Base-by-base conservation (phyloP, 1,140 invertebrate genomes). In the Bemisia tabaci region DNA sequence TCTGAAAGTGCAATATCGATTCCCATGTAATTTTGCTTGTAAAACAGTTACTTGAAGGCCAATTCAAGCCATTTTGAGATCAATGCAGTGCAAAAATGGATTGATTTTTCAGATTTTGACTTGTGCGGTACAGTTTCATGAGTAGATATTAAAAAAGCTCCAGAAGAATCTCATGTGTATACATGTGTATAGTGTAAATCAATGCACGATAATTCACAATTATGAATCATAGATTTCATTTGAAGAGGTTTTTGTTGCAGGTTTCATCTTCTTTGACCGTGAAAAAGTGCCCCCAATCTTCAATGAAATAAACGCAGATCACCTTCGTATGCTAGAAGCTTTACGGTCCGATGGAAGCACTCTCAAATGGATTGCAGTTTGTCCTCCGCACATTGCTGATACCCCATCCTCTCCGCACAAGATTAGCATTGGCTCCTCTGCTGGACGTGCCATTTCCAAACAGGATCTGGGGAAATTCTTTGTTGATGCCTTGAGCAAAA, bases 321-420 rank as follows among this genome's bases (percentile, higher is more conserved):
- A 93, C 74, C 79, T 85, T 71, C 80, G 88, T 68, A 90, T 92
- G 88, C 82, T 85, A 70, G 81, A 89, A 65, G 75, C 82, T 26
- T 73, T 91, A 12, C 86, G 88, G 74, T 79, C 79, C 0, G 85
- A 84, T 58, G 78, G 79, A 0, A 73, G 75, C 63, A 27, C 62
- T 77, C 75, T 90, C 60, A 85, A 92, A 67, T 94, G 85, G 81
- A 81, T 92, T 71, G 88, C 88, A 5, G 82, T 91, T 25, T 82
- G 88, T 70, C 89, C 91, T 27, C 90, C 90, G 21, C 89, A 91
- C 71, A 92, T 93, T 75, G 82, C 87, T 72, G 85, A 85, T 72
- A 66, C 68, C 17, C 71, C 71, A 2, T 39, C 66, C 5, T 60
- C 67, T 2, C 68, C 69, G 23, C 69, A 69, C 33, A 70, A 66